Percentiles rank a stretch among this genome's conserved stretches.
Conservation (phyloP, 2,113 vertebrate genomes). For the Acrocephalus kingi region DNA sequence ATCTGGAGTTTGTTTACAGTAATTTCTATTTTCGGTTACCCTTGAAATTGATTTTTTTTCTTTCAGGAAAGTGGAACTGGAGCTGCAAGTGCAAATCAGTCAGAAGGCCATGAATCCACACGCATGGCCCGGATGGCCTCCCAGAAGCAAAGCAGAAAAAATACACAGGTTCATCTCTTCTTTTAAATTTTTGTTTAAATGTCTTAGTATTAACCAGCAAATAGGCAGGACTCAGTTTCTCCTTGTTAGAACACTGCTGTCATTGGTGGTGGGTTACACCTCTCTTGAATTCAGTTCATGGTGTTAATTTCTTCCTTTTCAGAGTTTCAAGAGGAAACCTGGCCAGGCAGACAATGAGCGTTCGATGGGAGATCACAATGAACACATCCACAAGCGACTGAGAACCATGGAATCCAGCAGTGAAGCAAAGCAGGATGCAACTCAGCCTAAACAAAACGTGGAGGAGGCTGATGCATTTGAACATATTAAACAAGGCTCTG, state of each 20-base stretch:
- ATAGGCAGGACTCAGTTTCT: background rate
- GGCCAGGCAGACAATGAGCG: slow-evolving; percentile 90
- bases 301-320: background rate
- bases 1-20: background rate
- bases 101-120: slow-evolving; percentile 91
- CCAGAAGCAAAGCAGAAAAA: slow-evolving; percentile 80
- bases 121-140: slow-evolving; percentile 83
- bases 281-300: background rate
- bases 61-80: slow-evolving; percentile 89
- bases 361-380: slow-evolving; percentile 83
- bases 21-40: background rate
- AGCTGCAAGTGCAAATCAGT: slow-evolving; percentile 89
- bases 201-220: background rate
- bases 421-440: slow-evolving; percentile 37
- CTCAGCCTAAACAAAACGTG: slow-evolving; percentile 16
- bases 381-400: slow-evolving; percentile 86
- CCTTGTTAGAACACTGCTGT: background rate
- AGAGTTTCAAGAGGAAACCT: slow-evolving; percentile 96
- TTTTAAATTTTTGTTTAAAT: background rate
- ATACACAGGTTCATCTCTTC: slow-evolving; percentile 82
- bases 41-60: background rate
- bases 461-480: slow-evolving; percentile 89
- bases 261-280: background rate
- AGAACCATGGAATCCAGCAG: slow-evolving; percentile 80
- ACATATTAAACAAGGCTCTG: slow-evolving; percentile 82